A percentile compares a stretch with the other conserved stretches of the same genome.
These are phyloP conservation scores for Tragelaphus eurycerus DNA, from an alignment of 2,797 vertebrate genomes.

Conservation along the genomic window DNA sequence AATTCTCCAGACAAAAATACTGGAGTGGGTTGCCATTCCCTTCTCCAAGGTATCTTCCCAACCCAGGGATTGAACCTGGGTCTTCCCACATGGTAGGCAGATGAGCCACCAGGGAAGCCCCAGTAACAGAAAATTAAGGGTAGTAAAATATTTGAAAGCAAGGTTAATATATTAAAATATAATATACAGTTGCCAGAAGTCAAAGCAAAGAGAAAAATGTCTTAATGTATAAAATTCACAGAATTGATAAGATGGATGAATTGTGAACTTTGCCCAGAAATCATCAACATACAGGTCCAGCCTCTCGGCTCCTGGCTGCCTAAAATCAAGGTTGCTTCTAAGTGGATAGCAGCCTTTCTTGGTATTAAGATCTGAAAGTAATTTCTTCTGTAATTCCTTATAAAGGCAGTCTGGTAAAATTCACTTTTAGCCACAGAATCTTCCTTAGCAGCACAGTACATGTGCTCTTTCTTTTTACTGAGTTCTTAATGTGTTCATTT, in stretches of 20 bases:
- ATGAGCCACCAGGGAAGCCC: not conserved
- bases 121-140: not conserved
- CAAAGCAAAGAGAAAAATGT: conserved; percentile 18
- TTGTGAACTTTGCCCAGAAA: no score
- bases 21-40: not conserved
- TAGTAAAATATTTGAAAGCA: conserved; percentile 22
- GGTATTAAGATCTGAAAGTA: not conserved
- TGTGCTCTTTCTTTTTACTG: not conserved
- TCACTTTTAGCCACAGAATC: not conserved
- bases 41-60: not conserved
- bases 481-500: not conserved
- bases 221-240: not conserved
- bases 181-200: not conserved
- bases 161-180: not conserved
- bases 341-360: not conserved
- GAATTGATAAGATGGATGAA: not conserved
- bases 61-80: not conserved
- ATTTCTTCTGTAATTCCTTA: not conserved
- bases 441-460: not conserved
- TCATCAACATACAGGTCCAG: no score
- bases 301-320: no score
- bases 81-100: not conserved
- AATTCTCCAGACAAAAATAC: not conserved
- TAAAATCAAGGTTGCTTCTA: no score
- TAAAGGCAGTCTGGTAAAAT: not conserved